Percentiles rank a stretch among this genome's conserved stretches.
These are phyloP conservation scores for Thymallus thymallus DNA, from an alignment of 2,113 vertebrate genomes.

Conservation along the genomic window DNA sequence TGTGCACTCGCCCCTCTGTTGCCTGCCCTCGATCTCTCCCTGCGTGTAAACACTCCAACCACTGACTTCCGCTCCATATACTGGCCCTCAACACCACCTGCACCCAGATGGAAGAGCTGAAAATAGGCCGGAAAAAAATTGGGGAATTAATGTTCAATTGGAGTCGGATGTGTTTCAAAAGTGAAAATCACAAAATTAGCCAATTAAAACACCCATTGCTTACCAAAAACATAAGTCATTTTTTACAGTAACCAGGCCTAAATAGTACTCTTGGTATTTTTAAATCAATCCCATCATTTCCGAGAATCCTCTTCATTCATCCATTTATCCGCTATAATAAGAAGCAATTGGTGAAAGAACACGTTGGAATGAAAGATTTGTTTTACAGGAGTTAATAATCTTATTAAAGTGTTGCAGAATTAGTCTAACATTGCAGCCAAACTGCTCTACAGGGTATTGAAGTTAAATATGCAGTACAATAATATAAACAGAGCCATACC, in stretches of 20 bases:
- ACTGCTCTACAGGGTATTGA: slow-evolving; percentile 31
- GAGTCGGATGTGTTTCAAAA: too few relatives aligned
- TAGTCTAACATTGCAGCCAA: background rate
- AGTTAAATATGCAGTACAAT: slow-evolving; percentile 34
- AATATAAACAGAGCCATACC: slow-evolving; percentile 21
- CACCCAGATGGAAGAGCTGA: background rate
- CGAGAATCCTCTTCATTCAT: too few relatives aligned
- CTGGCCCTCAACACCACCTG: slow-evolving; percentile 19
- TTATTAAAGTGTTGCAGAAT: slow-evolving; percentile 5
- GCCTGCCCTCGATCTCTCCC: background rate
- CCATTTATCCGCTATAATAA: too few relatives aligned
- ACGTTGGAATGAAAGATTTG: background rate
- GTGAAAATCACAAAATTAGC: too few relatives aligned
- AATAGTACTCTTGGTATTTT: too few relatives aligned
- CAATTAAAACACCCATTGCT: too few relatives aligned
- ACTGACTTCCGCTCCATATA: slow-evolving; percentile 68
- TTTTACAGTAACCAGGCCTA: too few relatives aligned
- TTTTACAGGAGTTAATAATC: slow-evolving; percentile 10
- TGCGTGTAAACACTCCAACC: slow-evolving; percentile 46
- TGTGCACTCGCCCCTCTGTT: slow-evolving; percentile 29
- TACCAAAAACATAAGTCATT: too few relatives aligned
- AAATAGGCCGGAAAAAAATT: background rate
- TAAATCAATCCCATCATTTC: too few relatives aligned
- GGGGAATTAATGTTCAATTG: too few relatives aligned
- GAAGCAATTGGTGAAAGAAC: background rate